phyloP scores from a whole-genome alignment of 2,888 invertebrate species.

The Cosmia trapezina region DNA sequence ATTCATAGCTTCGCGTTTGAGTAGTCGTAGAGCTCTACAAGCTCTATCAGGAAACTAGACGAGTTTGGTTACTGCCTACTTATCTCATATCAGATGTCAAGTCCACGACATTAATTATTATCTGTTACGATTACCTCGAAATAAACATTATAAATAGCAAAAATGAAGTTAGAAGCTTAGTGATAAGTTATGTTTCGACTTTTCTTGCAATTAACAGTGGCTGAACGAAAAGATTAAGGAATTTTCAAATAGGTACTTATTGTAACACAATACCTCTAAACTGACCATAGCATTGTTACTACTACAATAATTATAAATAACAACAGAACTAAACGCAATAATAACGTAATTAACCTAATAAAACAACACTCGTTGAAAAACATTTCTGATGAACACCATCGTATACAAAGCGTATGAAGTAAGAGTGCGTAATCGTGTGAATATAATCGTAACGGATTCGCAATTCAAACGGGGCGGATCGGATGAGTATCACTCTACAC shows the following conservation, averaged over 20 bases:
- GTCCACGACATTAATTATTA: constrained; percentile 46
- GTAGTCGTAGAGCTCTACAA: constrained; percentile 17
- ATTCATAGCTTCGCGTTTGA: constrained; percentile 16
- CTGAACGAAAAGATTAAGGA: neutral
- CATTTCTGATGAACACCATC: neutral
- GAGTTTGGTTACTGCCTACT: constrained; percentile 25
- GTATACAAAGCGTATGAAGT: neutral
- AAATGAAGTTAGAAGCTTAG: neutral
- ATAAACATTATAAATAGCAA: constrained; percentile 7
- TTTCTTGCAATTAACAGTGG: neutral
- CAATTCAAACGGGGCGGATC: constrained; percentile 40
- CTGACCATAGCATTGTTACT: neutral
- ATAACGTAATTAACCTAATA: neutral
- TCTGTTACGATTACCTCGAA: constrained; percentile 34
- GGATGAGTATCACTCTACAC: constrained; percentile 20
- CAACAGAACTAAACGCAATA: neutral
- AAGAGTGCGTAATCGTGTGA: neutral
- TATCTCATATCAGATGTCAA: constrained; percentile 55
- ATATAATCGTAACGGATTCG: constrained; percentile 44
- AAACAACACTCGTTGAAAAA: neutral
- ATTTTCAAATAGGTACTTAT: neutral
- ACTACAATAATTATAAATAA: neutral
- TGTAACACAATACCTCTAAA: neutral
- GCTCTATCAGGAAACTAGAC: constrained; percentile 49
- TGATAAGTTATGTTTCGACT: constrained; percentile 27